Base-by-base conservation (phyloP, 2,797 vertebrate genomes). In the Helicolenus hilgendorfi region DNA sequence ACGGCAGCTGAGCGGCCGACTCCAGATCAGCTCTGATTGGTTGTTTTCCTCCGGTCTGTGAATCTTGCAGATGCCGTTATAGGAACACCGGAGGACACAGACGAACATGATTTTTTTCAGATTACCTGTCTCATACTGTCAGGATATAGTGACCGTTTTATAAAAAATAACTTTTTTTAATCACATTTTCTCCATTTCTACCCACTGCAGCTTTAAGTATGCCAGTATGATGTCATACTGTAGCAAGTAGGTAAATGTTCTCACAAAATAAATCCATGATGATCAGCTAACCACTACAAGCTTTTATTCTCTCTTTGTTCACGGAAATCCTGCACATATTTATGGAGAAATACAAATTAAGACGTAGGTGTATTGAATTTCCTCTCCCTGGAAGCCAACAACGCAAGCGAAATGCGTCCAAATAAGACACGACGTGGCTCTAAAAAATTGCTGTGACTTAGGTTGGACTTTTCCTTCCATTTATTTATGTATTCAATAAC, bases 401-500 rank as follows among this genome's bases (percentile, higher is more conserved):
- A 45, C 1, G 24, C 33, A 67, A 69, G 36, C 1, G 1, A 27
- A 71, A 1, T 79, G 29, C 68, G 29, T 87, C 58, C 18, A 41
- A 79, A 80, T 85, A 85, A 84, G 64, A 71, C 35, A 63, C 11
- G 24, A 56, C 11, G 70, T 22, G 6, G 41, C 62, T 81, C 26
- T 71, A 77, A 80, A 79, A 72, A 62, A 45, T 45, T 45, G 15
- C 55, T 79, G 59, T 65, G 76, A 20, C 56, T 77, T 76, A 7
- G 6, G 41, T n/a, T 72, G 33, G 20, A 65, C n/a, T 7, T 68
- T 67, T 77, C 13, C 41, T 76, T 70, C 14, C 55, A 81, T 89
- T 70, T 71, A 78, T 69, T 64, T 77, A 60, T 68, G 55, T 36
- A 53, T 83, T 75, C 62, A 75, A 33, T 73, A 55, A 88, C 60